These are phyloP conservation scores for Ciconia maguari DNA, from an alignment of 2,113 vertebrate species.

Conservation along the genomic window DNA sequence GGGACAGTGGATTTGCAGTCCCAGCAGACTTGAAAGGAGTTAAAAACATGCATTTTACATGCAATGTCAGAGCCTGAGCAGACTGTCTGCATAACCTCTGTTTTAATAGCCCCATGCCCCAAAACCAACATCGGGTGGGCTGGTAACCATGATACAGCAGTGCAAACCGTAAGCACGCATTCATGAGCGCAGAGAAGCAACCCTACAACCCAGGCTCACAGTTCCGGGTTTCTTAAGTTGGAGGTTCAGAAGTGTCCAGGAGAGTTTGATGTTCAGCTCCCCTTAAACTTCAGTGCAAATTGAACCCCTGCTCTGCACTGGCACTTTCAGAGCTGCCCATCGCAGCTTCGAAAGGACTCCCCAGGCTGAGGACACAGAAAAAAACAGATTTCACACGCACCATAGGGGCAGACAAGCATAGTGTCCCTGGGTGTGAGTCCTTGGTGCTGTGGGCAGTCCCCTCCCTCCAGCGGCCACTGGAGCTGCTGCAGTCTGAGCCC, in stretches of 20 bases:
- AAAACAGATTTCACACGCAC: neutral
- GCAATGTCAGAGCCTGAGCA: neutral
- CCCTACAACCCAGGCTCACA: neutral
- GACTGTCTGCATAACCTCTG: neutral
- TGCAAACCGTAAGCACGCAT: neutral
- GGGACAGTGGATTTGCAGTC: neutral
- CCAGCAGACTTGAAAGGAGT: neutral
- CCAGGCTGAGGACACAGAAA: neutral
- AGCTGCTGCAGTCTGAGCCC: neutral
- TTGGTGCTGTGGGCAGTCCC: neutral
- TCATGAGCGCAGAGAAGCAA: neutral
- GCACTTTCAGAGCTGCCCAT: neutral
- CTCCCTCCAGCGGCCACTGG: slow-evolving; percentile 19
- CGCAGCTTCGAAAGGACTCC: neutral
- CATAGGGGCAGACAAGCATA: neutral
- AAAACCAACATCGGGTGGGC: neutral
- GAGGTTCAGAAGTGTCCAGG: neutral
- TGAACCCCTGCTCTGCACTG: neutral
- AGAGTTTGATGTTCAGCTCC: neutral
- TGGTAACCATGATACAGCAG: neutral
- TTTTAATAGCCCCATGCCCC: neutral
- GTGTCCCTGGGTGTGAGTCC: neutral
- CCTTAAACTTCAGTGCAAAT: too few species aligned
- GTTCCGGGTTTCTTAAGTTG: accelerated
- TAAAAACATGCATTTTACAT: neutral